Evolutionary conservation across 1,140 invertebrate species (phyloP).

Genomic region (Drosophila suzukii): DNA sequence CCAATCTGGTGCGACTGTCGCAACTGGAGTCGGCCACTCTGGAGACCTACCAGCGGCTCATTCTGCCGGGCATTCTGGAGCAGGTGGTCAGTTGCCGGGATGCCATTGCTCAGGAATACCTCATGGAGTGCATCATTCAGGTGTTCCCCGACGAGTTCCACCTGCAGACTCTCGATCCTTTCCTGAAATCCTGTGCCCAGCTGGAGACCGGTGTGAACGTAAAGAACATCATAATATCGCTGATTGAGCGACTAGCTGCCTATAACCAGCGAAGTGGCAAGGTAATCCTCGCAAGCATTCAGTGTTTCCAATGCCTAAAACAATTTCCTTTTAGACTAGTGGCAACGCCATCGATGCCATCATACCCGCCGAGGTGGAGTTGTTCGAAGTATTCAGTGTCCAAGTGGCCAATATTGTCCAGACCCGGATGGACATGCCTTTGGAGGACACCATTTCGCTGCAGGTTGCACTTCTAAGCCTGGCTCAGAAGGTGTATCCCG

Average conservation of each 20-base stretch:
- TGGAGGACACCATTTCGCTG: constrained; percentile 97
- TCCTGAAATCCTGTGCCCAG: constrained; percentile 98
- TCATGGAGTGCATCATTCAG: constrained; percentile 99
- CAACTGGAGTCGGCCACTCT: constrained; percentile 98
- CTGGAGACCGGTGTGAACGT: constrained; percentile 98
- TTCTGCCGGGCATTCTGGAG: constrained; percentile 96
- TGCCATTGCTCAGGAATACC: constrained; percentile 99
- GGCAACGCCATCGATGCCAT: constrained; percentile 88
- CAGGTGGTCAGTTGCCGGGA: constrained; percentile 99
- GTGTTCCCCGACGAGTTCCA: constrained; percentile 99
- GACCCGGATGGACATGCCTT: constrained; percentile 96
- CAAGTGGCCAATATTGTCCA: constrained; percentile 98
- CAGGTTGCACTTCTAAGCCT: constrained; percentile 98
- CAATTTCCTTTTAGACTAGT: constrained; percentile 84
- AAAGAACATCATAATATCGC: constrained; percentile 98
- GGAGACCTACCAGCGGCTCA: constrained; percentile 95
- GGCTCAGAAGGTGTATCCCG: constrained; percentile 98
- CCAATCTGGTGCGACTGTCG: constrained; percentile 97
- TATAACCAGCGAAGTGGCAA: constrained; percentile 91
- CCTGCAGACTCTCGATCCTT: constrained; percentile 96
- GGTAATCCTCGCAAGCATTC: constrained; percentile 52
- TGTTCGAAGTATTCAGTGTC: constrained; percentile 99
- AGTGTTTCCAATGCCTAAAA: neutral
- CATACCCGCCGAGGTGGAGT: constrained; percentile 94
- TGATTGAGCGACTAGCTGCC: constrained; percentile 96